Base-by-base conservation (phyloP, 2,888 invertebrate genomes). In the Volucella inflata region DNA sequence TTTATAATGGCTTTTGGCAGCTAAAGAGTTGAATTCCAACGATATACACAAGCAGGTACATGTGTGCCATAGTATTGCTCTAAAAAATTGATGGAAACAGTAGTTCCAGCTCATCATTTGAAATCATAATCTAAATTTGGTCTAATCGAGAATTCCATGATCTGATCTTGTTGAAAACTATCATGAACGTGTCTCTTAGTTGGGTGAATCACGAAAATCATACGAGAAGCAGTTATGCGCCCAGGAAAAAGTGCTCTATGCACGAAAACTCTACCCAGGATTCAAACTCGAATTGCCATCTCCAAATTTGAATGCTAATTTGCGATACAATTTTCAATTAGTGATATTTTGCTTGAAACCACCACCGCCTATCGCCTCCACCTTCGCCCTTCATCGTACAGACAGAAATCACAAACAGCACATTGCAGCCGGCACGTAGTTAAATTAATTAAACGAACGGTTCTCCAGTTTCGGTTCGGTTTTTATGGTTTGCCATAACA, bases 221-320 rank as follows among this genome's bases (percentile, higher is more conserved):
- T 72, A 30, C 30, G 46, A 59, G 30, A 72, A 11, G 44, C 46
- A 55, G 21, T 16, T 46, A 30, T 55, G 44, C 30, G 6, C 57
- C 46, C 65, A 40, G 48, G 55, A 64, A 67, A 53, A 53, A 51
- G 46, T 40, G 14, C 48, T 46, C 14, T 16, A n/a, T 10, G 62
- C 78, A 74, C 55, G 74, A 64, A 67, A 53, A 72, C 17, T 30
- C 53, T 51, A 46, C 67, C 67, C 40, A 17, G 51, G 46, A 51
- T 51, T 67, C 60, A 51, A 67, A 71, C 50, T 67, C 67, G 36
- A 77, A 81, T 72, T 81, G 62, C 81, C 67, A 72, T 76, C 72
- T 74, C 87, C 87, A 87, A 87, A 87, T 87, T 82, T 78, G 82
- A 87, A 87, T 87, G 87, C 87, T 87, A 87, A 87, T 87, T 87